Percentiles rank a stretch among this genome's conserved stretches.
Conservation (phyloP, 2,888 invertebrate species). For the Melanophora roralis region DNA sequence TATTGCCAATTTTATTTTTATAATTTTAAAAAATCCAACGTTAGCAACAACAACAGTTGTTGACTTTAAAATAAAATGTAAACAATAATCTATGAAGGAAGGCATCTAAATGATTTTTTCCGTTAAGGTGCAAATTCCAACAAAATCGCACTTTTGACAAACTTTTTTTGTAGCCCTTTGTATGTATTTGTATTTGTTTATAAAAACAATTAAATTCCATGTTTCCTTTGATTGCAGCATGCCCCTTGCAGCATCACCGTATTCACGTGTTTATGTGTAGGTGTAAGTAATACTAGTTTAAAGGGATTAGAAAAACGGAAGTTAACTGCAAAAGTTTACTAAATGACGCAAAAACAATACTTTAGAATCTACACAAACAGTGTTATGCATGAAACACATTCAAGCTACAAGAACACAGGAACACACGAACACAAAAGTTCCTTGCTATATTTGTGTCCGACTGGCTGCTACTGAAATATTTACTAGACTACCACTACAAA, state of each 20-base stretch:
- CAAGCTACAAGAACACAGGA: too few relatives aligned
- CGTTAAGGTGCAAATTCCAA: slow-evolving; percentile 13
- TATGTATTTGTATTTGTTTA: slow-evolving; percentile 10
- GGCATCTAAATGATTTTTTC: slow-evolving; percentile 37
- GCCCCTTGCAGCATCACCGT: background rate
- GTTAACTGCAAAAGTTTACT: slow-evolving; percentile 2
- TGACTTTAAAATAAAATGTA: background rate
- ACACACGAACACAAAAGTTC: too few relatives aligned
- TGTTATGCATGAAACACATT: too few relatives aligned
- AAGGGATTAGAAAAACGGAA: slow-evolving; percentile 21
- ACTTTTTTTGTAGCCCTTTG: slow-evolving; percentile 24
- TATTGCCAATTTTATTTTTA: slow-evolving; percentile 11
- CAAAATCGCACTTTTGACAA: background rate
- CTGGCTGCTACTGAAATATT: too few relatives aligned
- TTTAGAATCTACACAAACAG: background rate
- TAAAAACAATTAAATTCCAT: too few relatives aligned
- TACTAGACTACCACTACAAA: too few relatives aligned
- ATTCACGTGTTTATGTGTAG: background rate
- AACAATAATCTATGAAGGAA: slow-evolving; percentile 7
- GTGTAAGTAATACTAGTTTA: slow-evolving; percentile 1
- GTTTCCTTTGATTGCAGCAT: background rate
- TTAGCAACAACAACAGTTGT: background rate
- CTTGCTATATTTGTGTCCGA: too few relatives aligned
- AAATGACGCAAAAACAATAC: background rate
- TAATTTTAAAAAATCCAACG: background rate